Conservation (phyloP, 2,888 invertebrate genomes). For the Drosophila nigricruria region DNA sequence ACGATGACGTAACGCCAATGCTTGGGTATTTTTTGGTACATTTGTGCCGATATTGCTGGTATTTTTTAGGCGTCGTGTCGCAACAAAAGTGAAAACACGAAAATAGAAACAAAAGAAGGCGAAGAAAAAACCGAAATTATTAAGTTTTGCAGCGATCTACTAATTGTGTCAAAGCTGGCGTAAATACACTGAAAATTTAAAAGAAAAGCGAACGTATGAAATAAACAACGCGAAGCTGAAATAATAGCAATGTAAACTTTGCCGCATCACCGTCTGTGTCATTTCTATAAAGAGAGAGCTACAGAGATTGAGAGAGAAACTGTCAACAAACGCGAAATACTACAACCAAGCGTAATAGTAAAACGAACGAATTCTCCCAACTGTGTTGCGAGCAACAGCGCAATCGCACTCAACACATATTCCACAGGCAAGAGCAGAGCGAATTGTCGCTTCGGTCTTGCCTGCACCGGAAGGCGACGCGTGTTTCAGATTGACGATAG, state of each 20-base stretch:
- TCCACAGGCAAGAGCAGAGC: constrained; percentile 47
- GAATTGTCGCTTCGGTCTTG: constrained; percentile 41
- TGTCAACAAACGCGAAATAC: constrained; percentile 46
- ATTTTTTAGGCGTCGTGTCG: constrained; percentile 51
- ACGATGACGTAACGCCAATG: constrained; percentile 60
- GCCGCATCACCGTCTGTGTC: constrained; percentile 39
- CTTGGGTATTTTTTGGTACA: constrained; percentile 54
- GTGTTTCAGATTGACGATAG: constrained; percentile 75
- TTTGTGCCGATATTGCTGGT: constrained; percentile 35
- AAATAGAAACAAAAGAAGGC: constrained; percentile 42
- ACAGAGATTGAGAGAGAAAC: constrained; percentile 14
- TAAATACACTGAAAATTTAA: constrained; percentile 15
- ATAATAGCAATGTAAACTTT: constrained; percentile 29
- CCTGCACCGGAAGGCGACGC: constrained; percentile 56
- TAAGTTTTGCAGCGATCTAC: constrained; percentile 24
- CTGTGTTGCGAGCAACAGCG: constrained; percentile 43
- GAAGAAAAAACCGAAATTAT: constrained; percentile 30
- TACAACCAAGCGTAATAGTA: constrained; percentile 41
- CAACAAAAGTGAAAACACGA: constrained; percentile 71
- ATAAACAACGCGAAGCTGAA: constrained; percentile 15
- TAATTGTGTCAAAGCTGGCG: constrained; percentile 34
- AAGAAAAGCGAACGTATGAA: constrained; percentile 29
- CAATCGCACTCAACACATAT: constrained; percentile 64
- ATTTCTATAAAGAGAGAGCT: constrained; percentile 9
- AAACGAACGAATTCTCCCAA: constrained; percentile 25